phyloP scores from a whole-genome alignment of 2,888 invertebrate genomes.

The Eupithecia subumbrata region DNA sequence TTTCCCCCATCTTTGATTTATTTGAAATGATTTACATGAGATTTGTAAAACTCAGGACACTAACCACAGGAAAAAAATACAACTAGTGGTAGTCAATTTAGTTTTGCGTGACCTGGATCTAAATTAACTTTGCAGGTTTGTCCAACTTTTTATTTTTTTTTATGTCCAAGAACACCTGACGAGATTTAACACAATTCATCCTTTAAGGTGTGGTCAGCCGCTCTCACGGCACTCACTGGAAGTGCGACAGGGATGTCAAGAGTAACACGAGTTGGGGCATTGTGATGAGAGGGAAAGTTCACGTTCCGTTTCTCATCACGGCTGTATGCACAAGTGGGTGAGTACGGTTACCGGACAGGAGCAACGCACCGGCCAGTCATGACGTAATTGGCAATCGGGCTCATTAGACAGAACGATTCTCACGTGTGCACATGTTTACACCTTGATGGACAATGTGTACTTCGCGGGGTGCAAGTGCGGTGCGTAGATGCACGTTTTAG shows the following conservation, averaged over 20 bases:
- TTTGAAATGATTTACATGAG: neutral
- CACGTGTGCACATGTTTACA: slow-evolving; percentile 63
- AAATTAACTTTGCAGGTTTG: neutral
- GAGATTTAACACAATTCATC: neutral
- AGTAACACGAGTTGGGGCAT: slow-evolving; percentile 70
- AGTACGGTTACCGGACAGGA: slow-evolving; percentile 76
- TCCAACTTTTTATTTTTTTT: neutral
- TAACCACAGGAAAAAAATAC: neutral
- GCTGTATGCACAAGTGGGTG: slow-evolving; percentile 79
- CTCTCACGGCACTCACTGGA: slow-evolving; percentile 26
- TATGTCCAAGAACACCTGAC: neutral
- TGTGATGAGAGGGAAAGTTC: slow-evolving; percentile 82
- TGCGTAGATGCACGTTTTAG: neutral
- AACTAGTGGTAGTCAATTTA: neutral
- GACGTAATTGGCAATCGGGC: slow-evolving; percentile 78
- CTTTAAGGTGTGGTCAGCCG: slow-evolving; percentile 19
- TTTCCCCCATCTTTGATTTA: neutral
- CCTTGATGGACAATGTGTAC: slow-evolving; percentile 49
- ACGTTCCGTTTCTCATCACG: slow-evolving; percentile 78
- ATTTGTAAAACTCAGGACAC: neutral
- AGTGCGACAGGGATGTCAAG: slow-evolving; percentile 58
- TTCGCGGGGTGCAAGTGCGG: slow-evolving; percentile 17
- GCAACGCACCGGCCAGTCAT: slow-evolving; percentile 80
- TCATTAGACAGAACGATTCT: slow-evolving; percentile 73
- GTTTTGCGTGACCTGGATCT: neutral